Percentiles rank a stretch among this genome's conserved stretches.
phyloP scores from a whole-genome alignment of 2,888 invertebrate genomes.

The Dryomyza anilis region DNA sequence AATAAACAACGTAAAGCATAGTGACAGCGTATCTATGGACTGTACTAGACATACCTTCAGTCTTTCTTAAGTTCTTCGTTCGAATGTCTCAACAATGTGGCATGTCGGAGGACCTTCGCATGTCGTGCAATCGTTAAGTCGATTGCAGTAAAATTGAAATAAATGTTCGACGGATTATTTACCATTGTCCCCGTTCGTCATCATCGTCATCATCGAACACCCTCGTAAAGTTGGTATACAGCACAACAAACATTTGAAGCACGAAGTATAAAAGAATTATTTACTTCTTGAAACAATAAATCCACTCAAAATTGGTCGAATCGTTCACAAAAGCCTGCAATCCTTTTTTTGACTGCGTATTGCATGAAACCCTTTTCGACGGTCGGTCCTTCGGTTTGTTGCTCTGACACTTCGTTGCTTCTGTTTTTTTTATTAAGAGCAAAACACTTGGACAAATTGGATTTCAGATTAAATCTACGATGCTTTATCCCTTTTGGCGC shows the following conservation, averaged over 20 bases:
- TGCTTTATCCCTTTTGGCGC: constrained; percentile 14
- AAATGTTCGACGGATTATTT: constrained; percentile 39
- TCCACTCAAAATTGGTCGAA: constrained; percentile 39
- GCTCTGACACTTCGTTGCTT: constrained; percentile 13
- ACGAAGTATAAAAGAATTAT: constrained; percentile 44
- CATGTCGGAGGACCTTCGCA: constrained; percentile 46
- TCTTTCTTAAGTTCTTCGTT: too few relatives aligned
- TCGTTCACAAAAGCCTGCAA: constrained; percentile 16
- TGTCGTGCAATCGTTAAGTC: constrained; percentile 54
- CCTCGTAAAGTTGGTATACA: background rate
- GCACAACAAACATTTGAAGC: background rate
- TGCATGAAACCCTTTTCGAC: constrained; percentile 19
- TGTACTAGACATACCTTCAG: too few relatives aligned
- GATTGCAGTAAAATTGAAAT: constrained; percentile 53
- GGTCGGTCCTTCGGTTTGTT: background rate
- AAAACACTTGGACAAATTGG: constrained; percentile 53
- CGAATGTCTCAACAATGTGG: background rate
- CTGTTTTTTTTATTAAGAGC: constrained; percentile 42
- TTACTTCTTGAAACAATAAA: constrained; percentile 53
- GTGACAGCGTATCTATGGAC: too few relatives aligned
- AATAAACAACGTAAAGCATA: too few relatives aligned
- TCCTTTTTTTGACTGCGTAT: background rate
- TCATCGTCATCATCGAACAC: background rate
- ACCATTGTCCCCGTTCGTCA: constrained; percentile 6
- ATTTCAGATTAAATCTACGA: constrained; percentile 49